These are phyloP conservation scores for Lophotis ruficrista DNA, from an alignment of 2,113 vertebrate genomes.

Conservation along the genomic window DNA sequence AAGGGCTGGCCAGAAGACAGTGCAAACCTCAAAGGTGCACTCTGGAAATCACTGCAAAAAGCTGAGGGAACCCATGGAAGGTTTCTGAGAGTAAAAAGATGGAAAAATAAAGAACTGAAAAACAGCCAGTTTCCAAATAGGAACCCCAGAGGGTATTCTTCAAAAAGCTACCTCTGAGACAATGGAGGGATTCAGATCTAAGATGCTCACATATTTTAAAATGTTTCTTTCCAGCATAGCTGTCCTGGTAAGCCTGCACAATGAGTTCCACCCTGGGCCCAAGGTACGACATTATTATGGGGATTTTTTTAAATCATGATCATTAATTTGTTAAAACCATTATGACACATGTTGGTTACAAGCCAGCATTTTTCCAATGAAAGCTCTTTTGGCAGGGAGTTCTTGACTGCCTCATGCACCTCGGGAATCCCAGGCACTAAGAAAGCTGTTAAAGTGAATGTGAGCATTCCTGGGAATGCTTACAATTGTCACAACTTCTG, in stretches of 20 bases:
- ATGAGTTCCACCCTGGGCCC: neutral
- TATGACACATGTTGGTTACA: neutral
- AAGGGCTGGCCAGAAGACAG: neutral
- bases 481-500: neutral
- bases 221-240: neutral
- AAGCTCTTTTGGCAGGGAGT: slow-evolving; percentile 16
- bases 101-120: neutral
- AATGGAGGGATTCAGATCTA: neutral
- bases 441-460: neutral
- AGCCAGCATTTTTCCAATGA: neutral
- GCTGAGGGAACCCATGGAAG: neutral
- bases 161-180: neutral
- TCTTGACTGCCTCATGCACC: neutral
- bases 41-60: neutral
- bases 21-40: neutral
- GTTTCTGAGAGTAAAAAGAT: neutral
- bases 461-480: neutral
- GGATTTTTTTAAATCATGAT: neutral
- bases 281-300: neutral
- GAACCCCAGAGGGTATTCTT: neutral
- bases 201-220: neutral
- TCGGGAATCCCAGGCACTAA: neutral
- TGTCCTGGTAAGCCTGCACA: neutral
- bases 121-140: neutral
- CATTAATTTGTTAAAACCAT: neutral